Evolutionary conservation across 2,797 vertebrate genomes (phyloP).

Genomic region (Orestias chungarensis): DNA sequence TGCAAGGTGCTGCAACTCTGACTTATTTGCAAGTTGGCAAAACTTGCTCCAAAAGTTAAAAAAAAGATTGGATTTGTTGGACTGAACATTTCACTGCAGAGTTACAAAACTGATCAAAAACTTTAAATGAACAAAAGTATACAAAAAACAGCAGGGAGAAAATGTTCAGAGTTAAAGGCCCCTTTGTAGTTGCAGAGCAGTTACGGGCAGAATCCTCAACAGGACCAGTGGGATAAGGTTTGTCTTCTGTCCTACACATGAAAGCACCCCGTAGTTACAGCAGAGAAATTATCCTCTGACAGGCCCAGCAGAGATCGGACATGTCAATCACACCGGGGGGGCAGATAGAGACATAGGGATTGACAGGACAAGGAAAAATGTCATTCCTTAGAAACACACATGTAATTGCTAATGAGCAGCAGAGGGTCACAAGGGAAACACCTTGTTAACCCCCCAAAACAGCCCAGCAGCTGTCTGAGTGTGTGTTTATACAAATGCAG

Average conservation of each 20-base stretch:
- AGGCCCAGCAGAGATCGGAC: conserved; percentile 57
- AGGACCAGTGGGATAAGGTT: conserved; percentile 41
- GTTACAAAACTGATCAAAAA: conserved; percentile 13
- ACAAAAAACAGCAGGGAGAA: conserved; percentile 4
- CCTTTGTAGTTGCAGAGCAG: conserved; percentile 30
- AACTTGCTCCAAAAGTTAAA: neutral
- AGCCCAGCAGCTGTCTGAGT: conserved; percentile 56
- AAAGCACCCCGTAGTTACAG: conserved; percentile 60
- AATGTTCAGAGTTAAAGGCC: conserved; percentile 15
- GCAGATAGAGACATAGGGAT: conserved; percentile 23
- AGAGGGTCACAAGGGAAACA: conserved; percentile 51
- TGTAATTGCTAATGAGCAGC: conserved; percentile 67
- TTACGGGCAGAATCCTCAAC: conserved; percentile 39
- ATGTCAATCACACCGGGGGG: conserved; percentile 62
- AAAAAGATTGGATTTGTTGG: neutral
- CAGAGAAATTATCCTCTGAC: conserved; percentile 52
- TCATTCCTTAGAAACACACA: conserved; percentile 50
- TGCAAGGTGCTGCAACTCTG: neutral
- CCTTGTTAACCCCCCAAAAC: conserved; percentile 51
- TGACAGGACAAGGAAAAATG: conserved; percentile 34
- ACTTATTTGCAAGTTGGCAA: neutral
- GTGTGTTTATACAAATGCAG: conserved; percentile 11
- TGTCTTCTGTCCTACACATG: conserved; percentile 63
- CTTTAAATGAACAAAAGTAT: conserved; percentile 21
- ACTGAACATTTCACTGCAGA: conserved; percentile 5